Conservation (phyloP, 2,113 vertebrate genomes). For the Microcebus murinus region DNA sequence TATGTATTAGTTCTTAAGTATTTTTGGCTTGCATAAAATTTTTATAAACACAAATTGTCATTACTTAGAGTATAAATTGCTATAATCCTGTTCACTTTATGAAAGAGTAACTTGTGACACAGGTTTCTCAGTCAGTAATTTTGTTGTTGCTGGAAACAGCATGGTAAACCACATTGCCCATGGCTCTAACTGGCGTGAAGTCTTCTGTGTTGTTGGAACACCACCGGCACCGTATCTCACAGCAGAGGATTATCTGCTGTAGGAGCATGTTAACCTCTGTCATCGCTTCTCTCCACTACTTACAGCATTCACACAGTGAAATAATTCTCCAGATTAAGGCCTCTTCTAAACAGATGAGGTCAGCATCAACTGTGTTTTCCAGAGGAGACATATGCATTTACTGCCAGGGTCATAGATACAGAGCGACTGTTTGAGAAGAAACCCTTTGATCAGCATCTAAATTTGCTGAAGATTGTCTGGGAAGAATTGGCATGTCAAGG, state of each 20-base stretch:
- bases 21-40: constrained; percentile 20
- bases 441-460: background rate
- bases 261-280: background rate
- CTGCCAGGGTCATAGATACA: background rate
- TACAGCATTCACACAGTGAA: background rate
- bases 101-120: background rate
- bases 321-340: background rate
- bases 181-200: background rate
- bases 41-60: constrained; percentile 4
- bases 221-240: background rate
- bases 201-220: background rate
- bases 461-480: background rate
- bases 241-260: background rate
- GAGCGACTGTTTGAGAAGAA: background rate
- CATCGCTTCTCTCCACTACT: background rate
- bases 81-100: background rate
- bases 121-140: background rate
- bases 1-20: constrained; percentile 44
- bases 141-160: background rate
- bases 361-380: background rate
- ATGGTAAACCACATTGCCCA: background rate
- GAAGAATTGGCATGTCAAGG: background rate
- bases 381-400: background rate
- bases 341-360: constrained; percentile 19
- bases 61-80: background rate